These are phyloP conservation scores for Micromussa lordhowensis DNA, from an alignment of 92 coral and sea anemone genomes.

Conservation along the genomic window DNA sequence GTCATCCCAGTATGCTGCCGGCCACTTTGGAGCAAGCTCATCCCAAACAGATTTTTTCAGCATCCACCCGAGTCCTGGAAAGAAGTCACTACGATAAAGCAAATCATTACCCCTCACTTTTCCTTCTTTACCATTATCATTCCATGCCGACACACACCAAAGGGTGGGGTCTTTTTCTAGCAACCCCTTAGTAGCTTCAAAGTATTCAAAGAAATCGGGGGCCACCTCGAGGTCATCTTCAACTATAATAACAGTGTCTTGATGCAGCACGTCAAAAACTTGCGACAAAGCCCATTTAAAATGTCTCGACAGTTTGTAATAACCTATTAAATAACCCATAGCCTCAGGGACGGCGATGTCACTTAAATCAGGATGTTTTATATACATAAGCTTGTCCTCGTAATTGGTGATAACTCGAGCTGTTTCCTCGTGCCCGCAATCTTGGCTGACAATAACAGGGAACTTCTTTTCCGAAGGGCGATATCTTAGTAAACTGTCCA, in stretches of 20 bases:
- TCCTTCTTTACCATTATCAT: slow-evolving; percentile 89
- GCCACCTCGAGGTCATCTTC: slow-evolving; percentile 94
- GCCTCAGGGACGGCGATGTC: slow-evolving; percentile 69
- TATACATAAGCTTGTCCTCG: slow-evolving; percentile 60
- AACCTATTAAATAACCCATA: slow-evolving; percentile 66
- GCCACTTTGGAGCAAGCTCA: slow-evolving; percentile 88
- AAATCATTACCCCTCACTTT: slow-evolving; percentile 75
- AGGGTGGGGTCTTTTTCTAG: slow-evolving; percentile 85
- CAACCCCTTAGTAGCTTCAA: slow-evolving; percentile 81
- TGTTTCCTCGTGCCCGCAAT: slow-evolving; percentile 84
- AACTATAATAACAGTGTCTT: slow-evolving; percentile 84
- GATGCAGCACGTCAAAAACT: slow-evolving; percentile 82
- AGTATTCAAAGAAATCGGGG: slow-evolving; percentile 94
- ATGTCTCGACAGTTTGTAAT: slow-evolving; percentile 91
- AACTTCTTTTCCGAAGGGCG: slow-evolving; percentile 69
- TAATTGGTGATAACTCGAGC: slow-evolving; percentile 66
- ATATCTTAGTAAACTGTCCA: slow-evolving; percentile 76
- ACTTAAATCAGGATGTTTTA: slow-evolving; percentile 85
- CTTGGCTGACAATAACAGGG: slow-evolving; percentile 94
- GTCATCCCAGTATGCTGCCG: slow-evolving; percentile 96
- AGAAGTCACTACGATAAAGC: slow-evolving; percentile 91
- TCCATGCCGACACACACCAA: slow-evolving; percentile 99
- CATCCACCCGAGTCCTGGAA: slow-evolving; percentile 97
- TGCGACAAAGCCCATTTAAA: slow-evolving; percentile 93
- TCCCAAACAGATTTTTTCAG: slow-evolving; percentile 77